phyloP scores from a whole-genome alignment of 2,888 invertebrate genomes.

The Formica aserva region DNA sequence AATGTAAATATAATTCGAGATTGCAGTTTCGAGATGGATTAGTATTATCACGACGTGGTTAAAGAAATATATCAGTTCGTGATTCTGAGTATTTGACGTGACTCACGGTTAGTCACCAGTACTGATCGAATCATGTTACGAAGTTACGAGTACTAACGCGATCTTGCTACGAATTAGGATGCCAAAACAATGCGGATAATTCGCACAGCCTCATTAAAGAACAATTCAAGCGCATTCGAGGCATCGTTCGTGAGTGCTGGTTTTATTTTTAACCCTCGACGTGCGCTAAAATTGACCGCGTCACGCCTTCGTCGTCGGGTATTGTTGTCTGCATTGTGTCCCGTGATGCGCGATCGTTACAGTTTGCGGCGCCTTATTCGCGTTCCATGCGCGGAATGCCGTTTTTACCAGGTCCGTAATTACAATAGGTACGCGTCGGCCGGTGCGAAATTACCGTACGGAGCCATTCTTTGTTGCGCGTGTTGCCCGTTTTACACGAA shows the following conservation, averaged over 20 bases:
- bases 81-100: background rate
- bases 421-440: slow-evolving; percentile 30
- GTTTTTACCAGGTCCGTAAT: slow-evolving; percentile 6
- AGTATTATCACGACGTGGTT: background rate
- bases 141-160: background rate
- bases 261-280: slow-evolving; percentile 30
- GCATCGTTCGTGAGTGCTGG: background rate
- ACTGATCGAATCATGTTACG: background rate
- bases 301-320: slow-evolving; percentile 1
- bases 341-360: background rate
- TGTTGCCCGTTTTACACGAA: slow-evolving; percentile 58
- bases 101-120: background rate
- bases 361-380: background rate
- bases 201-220: slow-evolving; percentile 15
- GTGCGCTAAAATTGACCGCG: slow-evolving; percentile 17
- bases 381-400: background rate
- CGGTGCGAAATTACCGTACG: slow-evolving; percentile 32
- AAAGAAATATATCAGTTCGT: background rate
- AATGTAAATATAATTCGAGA: background rate
- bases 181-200: background rate
- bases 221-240: background rate
- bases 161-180: background rate
- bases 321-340: background rate
- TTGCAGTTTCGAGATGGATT: background rate
- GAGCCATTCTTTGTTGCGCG: slow-evolving; percentile 36